Evolutionary conservation across 2,797 vertebrate genomes (phyloP), one percentile per base, ranked within the genome.

Genomic region (Labroides dimidiatus): DNA sequence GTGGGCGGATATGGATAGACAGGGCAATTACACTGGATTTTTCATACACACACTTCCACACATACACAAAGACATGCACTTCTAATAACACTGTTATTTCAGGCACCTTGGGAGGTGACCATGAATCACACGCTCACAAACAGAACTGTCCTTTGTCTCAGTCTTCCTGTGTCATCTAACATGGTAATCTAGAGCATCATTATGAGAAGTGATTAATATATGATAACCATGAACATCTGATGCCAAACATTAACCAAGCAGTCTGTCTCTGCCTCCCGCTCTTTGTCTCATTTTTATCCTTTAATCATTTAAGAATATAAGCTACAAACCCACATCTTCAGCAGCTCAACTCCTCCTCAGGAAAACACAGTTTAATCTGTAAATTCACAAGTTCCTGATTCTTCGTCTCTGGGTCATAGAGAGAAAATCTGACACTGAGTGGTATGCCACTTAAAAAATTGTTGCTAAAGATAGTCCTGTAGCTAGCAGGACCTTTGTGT

Each of bases 1-100:
- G 87, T 90, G 72, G 86, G 89, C 69, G 64, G 90, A 84, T 84
- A 82, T 87, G 81, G 86, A 92, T 69, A 88, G 90, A 89, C 84
- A 88, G 83, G 71, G 74, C 87, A 92, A 91, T 91, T 91, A 91
- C 80, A 56, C 77, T 76, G 77, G 67, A 77, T 77, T 78, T 86
- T 72, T 82, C 49, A 75, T 49, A 77, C 64, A 77, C 48, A 67
- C 68, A 57, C 39, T 55, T 37, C 45, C 50, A 61, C 64, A 69
- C 58, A 49, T 24, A 43, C 65, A 37, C 42, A 45, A 27, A 68
- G 48, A 53, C 37, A 50, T 50, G 41, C 54, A 58, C 54, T 74
- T 85, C 77, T 73, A 76, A 82, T 71, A 78, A 75, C 72, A 45
- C 48, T 71, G 80, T 81, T 71, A 88, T 79, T 86, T 76, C 41